These are phyloP conservation scores for Drosophila elegans DNA, from an alignment of 1,140 invertebrate species.

Conservation along the genomic window DNA sequence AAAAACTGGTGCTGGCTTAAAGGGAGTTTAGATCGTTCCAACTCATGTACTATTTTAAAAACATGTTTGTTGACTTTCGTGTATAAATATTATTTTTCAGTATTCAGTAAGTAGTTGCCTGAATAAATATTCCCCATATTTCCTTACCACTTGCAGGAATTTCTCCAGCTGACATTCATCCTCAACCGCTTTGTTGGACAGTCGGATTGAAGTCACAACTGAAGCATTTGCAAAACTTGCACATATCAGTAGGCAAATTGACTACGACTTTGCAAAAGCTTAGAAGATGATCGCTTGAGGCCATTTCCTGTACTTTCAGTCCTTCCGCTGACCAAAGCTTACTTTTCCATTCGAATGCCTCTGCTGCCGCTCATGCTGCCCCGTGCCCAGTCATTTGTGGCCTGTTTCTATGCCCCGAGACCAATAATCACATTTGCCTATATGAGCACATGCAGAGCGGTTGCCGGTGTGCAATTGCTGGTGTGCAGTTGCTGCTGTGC, in stretches of 20 bases:
- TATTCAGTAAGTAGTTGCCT: conserved; percentile 3
- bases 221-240: conserved; percentile 13
- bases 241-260: conserved; percentile 30
- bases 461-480: conserved; percentile 26
- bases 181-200: background rate
- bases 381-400: conserved; percentile 7
- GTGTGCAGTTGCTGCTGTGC: conserved; percentile 29
- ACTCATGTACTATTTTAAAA: too few relatives aligned
- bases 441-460: conserved; percentile 44
- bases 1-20: too few relatives aligned
- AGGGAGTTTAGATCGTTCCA: too few relatives aligned
- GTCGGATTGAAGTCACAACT: conserved; percentile 22
- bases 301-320: conserved; percentile 33
- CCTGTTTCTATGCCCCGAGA: conserved; percentile 17
- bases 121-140: conserved; percentile 14
- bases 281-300: conserved; percentile 35
- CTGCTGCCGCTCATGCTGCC: background rate
- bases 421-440: conserved; percentile 37
- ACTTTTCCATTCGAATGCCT: conserved; percentile 13
- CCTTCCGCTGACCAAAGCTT: conserved; percentile 39
- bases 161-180: conserved; percentile 7
- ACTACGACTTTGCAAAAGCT: conserved; percentile 27
- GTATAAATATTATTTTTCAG: background rate
- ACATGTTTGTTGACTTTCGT: background rate
- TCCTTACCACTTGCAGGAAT: background rate